Evolutionary conservation across 2,113 vertebrate species (phyloP).

Genomic region (Edolisoma coerulescens): DNA sequence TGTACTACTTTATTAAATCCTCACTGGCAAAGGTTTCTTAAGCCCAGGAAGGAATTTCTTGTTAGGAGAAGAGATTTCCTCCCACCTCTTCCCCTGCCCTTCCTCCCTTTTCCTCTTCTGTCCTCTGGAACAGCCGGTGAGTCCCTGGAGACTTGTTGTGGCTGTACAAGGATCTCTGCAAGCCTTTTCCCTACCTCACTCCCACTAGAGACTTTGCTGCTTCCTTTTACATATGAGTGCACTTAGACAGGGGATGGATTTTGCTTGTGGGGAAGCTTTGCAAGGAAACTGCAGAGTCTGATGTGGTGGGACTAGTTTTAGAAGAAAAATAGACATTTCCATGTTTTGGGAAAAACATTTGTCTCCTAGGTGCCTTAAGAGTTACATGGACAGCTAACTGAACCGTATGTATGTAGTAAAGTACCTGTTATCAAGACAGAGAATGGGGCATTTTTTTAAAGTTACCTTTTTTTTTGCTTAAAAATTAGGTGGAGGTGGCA

Average conservation of each 20-base stretch:
- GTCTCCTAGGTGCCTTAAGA: not conserved
- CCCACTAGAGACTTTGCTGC: not conserved
- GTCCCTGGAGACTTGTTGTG: not conserved
- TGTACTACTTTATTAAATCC: not conserved
- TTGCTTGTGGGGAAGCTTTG: not conserved
- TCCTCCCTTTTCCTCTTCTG: slow-evolving; percentile 17
- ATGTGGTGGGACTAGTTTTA: not conserved
- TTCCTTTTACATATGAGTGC: not conserved
- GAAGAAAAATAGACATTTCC: not conserved
- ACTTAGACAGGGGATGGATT: not conserved
- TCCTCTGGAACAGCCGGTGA: not conserved
- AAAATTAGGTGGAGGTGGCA: not conserved
- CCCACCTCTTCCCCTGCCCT: slow-evolving; percentile 7
- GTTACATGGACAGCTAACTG: not conserved
- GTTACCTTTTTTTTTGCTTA: not conserved
- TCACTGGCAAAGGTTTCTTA: not conserved
- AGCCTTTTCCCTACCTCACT: not conserved
- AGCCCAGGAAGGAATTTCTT: slow-evolving; percentile 11
- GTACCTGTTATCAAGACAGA: not conserved
- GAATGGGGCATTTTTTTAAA: not conserved
- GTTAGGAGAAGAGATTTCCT: slow-evolving; percentile 13
- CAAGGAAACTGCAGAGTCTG: not conserved
- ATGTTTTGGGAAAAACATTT: not conserved
- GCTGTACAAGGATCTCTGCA: not conserved
- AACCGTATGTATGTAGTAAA: not conserved